Evolutionary conservation across 2,113 vertebrate species (phyloP).

Genomic region (Copsychus sechellarum): DNA sequence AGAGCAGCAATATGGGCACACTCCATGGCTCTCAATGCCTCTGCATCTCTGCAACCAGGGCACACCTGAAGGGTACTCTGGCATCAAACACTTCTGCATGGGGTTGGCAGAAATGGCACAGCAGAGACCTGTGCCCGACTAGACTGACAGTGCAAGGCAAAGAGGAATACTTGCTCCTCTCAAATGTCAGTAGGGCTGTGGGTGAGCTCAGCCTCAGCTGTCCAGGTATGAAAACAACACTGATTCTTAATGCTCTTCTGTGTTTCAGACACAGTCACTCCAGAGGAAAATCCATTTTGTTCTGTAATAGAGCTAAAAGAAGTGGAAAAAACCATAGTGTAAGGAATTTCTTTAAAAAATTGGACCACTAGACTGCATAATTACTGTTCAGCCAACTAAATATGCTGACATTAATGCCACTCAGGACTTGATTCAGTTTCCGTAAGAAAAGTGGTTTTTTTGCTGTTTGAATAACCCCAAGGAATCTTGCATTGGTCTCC

Average conservation of each 20-base stretch:
- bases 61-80: not conserved
- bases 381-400: not conserved
- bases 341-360: not conserved
- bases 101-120: not conserved
- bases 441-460: not conserved
- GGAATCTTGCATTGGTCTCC: not conserved
- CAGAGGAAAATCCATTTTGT: not conserved
- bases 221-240: not conserved
- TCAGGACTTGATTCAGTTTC: not conserved
- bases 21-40: accelerated
- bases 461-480: not conserved
- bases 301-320: not conserved
- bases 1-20: not conserved
- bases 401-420: not conserved
- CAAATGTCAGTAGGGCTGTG: not conserved
- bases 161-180: not conserved
- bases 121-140: not conserved
- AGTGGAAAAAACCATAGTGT: not conserved
- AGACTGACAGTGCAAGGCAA: not conserved
- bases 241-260: not conserved
- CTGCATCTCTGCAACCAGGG: not conserved
- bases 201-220: not conserved
- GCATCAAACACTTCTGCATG: not conserved
- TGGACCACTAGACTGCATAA: not conserved
- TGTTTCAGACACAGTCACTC: not conserved